Conservation (phyloP, 1,140 invertebrate species). For the Planococcus citri region DNA sequence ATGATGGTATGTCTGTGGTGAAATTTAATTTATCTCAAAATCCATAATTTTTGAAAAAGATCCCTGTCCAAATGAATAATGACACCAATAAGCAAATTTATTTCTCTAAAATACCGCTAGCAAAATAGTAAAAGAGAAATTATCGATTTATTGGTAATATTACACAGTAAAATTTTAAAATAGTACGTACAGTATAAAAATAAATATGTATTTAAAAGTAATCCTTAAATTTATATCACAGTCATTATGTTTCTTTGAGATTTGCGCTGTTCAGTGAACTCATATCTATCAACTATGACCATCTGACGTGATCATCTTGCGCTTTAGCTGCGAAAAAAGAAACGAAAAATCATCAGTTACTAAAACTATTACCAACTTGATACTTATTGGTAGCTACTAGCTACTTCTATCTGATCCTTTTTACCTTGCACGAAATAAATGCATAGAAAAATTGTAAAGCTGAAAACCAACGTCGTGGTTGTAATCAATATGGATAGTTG, state of each 20-base stretch:
- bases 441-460: constrained; percentile 58
- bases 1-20: no score
- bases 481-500: constrained; percentile 64
- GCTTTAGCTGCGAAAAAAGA: neutral
- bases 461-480: constrained; percentile 49
- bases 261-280: neutral
- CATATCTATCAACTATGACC: neutral
- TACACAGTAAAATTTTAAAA: neutral
- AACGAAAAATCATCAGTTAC: neutral
- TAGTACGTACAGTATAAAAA: neutral
- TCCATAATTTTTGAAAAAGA: no score
- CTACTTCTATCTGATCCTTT: neutral
- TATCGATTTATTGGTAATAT: neutral
- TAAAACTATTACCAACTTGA: neutral
- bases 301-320: neutral
- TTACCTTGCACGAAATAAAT: constrained; percentile 45
- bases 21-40: no score
- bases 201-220: constrained; percentile 11
- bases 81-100: no score
- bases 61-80: no score
- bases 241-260: constrained; percentile 3
- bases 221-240: constrained; percentile 11
- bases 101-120: no score
- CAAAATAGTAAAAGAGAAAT: neutral
- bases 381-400: no score